Base-by-base conservation (phyloP, 2,888 invertebrate genomes). In the Drosophila formosana region DNA sequence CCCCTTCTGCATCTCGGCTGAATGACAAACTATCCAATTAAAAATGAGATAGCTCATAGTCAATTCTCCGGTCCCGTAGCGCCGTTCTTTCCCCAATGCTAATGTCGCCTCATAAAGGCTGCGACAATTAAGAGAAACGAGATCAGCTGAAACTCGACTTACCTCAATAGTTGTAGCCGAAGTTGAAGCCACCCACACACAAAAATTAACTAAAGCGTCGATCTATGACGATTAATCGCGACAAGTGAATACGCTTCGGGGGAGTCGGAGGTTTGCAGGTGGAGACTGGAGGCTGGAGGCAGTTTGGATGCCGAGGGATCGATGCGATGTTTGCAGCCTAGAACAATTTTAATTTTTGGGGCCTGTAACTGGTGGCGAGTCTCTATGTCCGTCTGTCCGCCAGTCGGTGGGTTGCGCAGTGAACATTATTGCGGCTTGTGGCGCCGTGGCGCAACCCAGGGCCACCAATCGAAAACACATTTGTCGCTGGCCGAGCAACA, bases 401-500 rank as follows among this genome's bases (percentile, higher is more conserved):
- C 28, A 5, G 28, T 28, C 30, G 2, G 30, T 4, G 8, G 23
- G 53, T 30, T 18, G 18, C 41, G 70, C 62, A 60, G 62, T 71
- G 81, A 68, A 69, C 75, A 75, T 69, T 77, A 78, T 75, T 72
- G 75, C 72, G 70, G 88, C 74, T 78, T 74, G 67, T 88, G 86
- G 81, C 84, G 82, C 82, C 82, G 66, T 73, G 63, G 41, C 62
- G 61, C 62, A 72, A 51, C 56, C 67, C 57, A 63, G 70, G 76
- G 66, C 53, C 73, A 72, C 78, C 86, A 87, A 87, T 87, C 82
- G 86, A 87, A 87, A 87, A 86, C 86, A 88, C 86, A 87, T 87
- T 87, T 87, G 86, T 87, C 85, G 86, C 81, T 64, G 73, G 61
- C 43, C 50, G 45, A 58, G 53, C 79, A 72, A 57, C 62, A 47